Conservation (phyloP, 2,888 invertebrate genomes). For the Acleris literana region DNA sequence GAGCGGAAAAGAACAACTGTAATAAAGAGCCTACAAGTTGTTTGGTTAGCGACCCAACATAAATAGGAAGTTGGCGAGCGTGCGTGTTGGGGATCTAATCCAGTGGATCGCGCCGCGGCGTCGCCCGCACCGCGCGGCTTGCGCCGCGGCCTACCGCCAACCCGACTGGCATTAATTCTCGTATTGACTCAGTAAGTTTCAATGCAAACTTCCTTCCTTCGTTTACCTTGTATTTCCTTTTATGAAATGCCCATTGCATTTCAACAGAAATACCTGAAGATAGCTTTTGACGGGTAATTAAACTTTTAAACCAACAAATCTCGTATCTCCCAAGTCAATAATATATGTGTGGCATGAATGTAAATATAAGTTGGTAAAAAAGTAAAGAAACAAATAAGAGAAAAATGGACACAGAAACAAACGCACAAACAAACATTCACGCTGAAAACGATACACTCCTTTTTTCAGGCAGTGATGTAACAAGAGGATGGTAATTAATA, state of each 20-base stretch:
- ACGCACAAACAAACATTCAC: too few species aligned
- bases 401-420: too few species aligned
- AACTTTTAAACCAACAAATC: too few species aligned
- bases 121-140: slow-evolving; percentile 52
- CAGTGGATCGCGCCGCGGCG: slow-evolving; percentile 67
- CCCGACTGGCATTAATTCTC: slow-evolving; percentile 60
- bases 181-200: slow-evolving; percentile 63
- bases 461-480: too few species aligned
- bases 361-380: too few species aligned
- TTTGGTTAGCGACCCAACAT: slow-evolving; percentile 76
- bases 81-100: slow-evolving; percentile 78
- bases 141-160: slow-evolving; percentile 49
- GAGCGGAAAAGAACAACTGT: slow-evolving; percentile 80
- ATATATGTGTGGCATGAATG: too few species aligned
- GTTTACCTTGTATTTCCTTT: slow-evolving; percentile 27
- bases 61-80: slow-evolving; percentile 70
- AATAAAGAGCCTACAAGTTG: slow-evolving; percentile 82
- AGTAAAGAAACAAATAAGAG: too few species aligned
- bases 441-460: too few species aligned
- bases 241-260: slow-evolving; percentile 14
- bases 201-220: slow-evolving; percentile 31
- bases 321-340: too few species aligned
- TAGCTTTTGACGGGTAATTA: too few species aligned
- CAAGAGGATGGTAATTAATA: too few species aligned
- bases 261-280: slow-evolving; percentile 3